A percentile compares a stretch with the other conserved stretches of the same genome.
These are phyloP conservation scores for Neoniphon sammara DNA, from an alignment of 2,797 vertebrate genomes.

Conservation along the genomic window DNA sequence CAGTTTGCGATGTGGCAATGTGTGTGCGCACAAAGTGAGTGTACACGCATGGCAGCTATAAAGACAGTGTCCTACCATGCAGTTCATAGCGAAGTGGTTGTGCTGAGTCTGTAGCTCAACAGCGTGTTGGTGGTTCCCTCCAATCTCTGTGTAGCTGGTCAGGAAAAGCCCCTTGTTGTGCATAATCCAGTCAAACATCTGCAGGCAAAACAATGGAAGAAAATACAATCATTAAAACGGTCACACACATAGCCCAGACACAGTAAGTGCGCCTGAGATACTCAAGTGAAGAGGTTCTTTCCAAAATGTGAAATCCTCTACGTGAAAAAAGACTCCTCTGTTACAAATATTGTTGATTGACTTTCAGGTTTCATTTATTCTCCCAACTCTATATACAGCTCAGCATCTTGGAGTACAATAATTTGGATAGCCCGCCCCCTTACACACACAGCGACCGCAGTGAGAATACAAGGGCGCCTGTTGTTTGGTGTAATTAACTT, in stretches of 20 bases:
- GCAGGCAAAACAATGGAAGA: slow-evolving; percentile 33
- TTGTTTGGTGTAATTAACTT: slow-evolving; percentile 35
- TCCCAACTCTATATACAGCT: too few relatives aligned
- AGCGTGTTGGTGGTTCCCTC: slow-evolving; percentile 94
- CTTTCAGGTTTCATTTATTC: too few relatives aligned
- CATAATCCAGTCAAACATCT: slow-evolving; percentile 99
- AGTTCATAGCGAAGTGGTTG: slow-evolving; percentile 99
- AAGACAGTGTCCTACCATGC: slow-evolving; percentile 90
- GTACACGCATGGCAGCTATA: slow-evolving; percentile 13
- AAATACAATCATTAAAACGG: not conserved
- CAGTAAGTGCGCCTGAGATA: not conserved
- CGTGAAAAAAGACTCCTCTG: too few relatives aligned
- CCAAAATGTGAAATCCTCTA: not conserved
- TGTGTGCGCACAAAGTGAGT: not conserved
- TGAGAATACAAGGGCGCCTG: slow-evolving; percentile 15
- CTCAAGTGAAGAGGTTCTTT: slow-evolving; percentile 20
- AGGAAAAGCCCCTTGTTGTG: slow-evolving; percentile 99
- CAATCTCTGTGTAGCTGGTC: slow-evolving; percentile 98
- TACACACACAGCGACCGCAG: not conserved
- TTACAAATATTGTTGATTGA: too few relatives aligned
- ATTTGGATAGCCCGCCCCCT: too few relatives aligned
- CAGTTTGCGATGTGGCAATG: not conserved
- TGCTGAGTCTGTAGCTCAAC: slow-evolving; percentile 99
- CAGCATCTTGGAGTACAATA: too few relatives aligned
- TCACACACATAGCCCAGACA: not conserved